Evolutionary conservation across 2,797 vertebrate genomes (phyloP).

Genomic region (Gambusia yucatana): DNA sequence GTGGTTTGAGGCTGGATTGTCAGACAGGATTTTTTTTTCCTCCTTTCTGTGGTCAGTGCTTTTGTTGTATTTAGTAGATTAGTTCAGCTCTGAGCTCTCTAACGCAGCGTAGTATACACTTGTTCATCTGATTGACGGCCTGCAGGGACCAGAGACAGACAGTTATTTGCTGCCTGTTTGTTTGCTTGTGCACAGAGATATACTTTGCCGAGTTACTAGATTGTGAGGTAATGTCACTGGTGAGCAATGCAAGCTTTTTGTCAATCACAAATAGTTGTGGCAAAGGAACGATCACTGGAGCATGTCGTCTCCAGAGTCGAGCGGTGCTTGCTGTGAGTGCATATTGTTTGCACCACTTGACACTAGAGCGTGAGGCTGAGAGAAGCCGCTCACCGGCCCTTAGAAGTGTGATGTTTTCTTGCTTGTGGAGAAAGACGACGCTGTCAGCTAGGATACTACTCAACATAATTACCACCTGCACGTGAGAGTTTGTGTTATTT

Average conservation of each 20-base stretch:
- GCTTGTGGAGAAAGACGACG: conserved; percentile 52
- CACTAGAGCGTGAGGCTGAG: conserved; percentile 64
- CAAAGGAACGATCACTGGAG: conserved; percentile 68
- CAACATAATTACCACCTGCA: conserved; percentile 56
- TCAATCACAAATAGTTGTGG: conserved; percentile 71
- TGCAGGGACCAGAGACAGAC: conserved; percentile 46
- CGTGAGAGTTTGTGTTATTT: conserved; percentile 51
- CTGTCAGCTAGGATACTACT: conserved; percentile 47
- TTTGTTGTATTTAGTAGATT: conserved; percentile 78
- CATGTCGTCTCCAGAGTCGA: conserved; percentile 67
- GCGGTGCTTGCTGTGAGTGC: conserved; percentile 74
- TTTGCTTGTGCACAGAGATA: conserved; percentile 63
- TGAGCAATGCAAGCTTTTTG: conserved; percentile 65
- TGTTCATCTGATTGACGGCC: conserved; percentile 70
- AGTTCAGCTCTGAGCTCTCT: conserved; percentile 76
- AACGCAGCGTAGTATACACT: conserved; percentile 64
- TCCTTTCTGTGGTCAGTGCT: conserved; percentile 60
- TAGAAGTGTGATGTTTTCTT: conserved; percentile 62
- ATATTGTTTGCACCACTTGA: conserved; percentile 84
- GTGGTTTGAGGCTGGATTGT: conserved; percentile 71
- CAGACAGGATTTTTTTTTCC: conserved; percentile 54
- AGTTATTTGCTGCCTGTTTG: conserved; percentile 73
- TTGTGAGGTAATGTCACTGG: conserved; percentile 61
- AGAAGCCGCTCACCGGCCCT: conserved; percentile 70
- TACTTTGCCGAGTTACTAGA: conserved; percentile 48